Base-by-base conservation (phyloP, 2,888 invertebrate species). In the Mythimna albipuncta region DNA sequence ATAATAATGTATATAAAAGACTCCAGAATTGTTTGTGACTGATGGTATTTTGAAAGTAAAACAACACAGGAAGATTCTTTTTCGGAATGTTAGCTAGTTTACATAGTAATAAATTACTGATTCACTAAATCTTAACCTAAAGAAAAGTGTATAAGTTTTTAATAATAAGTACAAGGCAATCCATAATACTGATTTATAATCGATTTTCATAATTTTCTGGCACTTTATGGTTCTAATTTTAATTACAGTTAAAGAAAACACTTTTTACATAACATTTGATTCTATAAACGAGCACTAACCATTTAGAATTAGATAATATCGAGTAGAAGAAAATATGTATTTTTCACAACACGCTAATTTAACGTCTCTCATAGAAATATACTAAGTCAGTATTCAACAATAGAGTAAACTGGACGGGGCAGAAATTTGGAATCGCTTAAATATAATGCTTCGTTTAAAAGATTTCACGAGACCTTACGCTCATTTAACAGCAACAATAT, bases 151-250 rank as follows among this genome's bases (percentile, higher is more conserved):
- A 85, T 75, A 84, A 69, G 62, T 83, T 79, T 87, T 79, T 68
- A 78, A 72, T 83, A 81, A 82, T 89, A 90, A 89, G 89, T 89
- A 90, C 89, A 85, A 87, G 86, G 87, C 85, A 85, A 83, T 88
- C 83, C 66, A 79, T 90, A 90, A 90, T 90, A 90, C 90, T 90
- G 90, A 88, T 88, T 86, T 74, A 77, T 79, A 87, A 85, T 85
- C 69, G 80, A 81, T 82, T 85, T 81, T 79, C 65, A 77, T 76
- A 77, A 81, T 84, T 89, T 89, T 85, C 87, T 90, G 90, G 90
- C 88, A 89, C 88, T 83, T 87, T 55, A 72, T 84, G 82, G 77
- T 86, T 85, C 69, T 81, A 79, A 81, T 78, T 81, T 73, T 80
- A 85, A 84, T 81, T 85, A 85, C 72, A 85, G 67, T 78, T 84